Evolutionary conservation across 1,140 invertebrate species (phyloP).

Genomic region (Ruditapes philippinarum): DNA sequence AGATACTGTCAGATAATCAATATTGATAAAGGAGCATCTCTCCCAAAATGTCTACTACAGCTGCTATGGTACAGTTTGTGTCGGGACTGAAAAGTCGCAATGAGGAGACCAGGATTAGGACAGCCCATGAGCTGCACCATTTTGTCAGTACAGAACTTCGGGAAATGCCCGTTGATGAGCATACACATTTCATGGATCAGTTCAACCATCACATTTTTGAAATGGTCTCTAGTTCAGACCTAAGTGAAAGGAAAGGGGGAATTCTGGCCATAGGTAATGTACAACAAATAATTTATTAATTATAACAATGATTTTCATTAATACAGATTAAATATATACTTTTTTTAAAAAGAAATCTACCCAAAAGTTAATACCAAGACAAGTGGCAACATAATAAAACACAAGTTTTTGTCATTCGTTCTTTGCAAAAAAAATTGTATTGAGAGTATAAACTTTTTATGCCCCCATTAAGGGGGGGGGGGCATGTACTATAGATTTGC

Average conservation of each 20-base stretch:
- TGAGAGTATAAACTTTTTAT: no score
- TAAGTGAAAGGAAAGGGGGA: conserved; percentile 98
- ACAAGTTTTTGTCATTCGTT: no score
- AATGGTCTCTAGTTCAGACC: conserved; percentile 97
- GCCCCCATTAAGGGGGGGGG: no score
- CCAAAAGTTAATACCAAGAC: no score
- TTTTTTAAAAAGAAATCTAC: no score
- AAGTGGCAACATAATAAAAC: no score
- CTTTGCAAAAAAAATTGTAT: no score
- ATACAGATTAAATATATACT: no score
- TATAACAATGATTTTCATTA: no score
- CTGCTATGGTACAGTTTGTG: conserved; percentile 89
- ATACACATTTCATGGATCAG: conserved; percentile 96
- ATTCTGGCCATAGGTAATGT: conserved; percentile 95
- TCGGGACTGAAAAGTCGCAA: conserved; percentile 95
- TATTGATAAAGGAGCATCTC: background rate
- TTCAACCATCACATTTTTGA: conserved; percentile 98
- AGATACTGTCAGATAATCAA: background rate
- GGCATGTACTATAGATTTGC: no score
- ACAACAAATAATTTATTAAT: no score
- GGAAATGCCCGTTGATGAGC: conserved; percentile 95
- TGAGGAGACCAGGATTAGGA: conserved; percentile 94
- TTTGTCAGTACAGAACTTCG: conserved; percentile 97
- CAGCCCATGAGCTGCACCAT: conserved; percentile 94
- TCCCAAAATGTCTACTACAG: conserved; percentile 68